phyloP scores from a whole-genome alignment of 1,140 invertebrate species.

The Nomia melanderi region DNA sequence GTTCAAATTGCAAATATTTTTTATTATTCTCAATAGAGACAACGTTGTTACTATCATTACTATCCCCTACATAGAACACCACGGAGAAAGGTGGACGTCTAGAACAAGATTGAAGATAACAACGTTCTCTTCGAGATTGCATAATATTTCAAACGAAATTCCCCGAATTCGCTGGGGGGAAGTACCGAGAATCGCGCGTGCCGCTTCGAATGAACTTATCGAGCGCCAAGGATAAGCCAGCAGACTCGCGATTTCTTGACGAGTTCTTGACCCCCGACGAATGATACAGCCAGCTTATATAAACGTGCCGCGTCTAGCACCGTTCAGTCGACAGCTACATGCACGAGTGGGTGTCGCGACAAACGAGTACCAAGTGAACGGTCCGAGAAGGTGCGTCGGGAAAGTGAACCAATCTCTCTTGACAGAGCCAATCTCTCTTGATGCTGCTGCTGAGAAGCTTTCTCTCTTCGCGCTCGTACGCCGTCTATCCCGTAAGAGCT shows the following conservation, averaged over 20 bases:
- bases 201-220: neutral
- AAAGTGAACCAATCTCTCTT: conserved; percentile 29
- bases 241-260: neutral
- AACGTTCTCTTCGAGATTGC: neutral
- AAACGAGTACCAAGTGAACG: neutral
- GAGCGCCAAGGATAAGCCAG: neutral
- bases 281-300: conserved; percentile 53
- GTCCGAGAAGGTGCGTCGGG: neutral
- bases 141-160: neutral
- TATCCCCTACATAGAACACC: no score
- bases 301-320: conserved; percentile 34
- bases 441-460: conserved; percentile 56
- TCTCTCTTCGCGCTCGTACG: conserved; percentile 51
- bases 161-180: neutral
- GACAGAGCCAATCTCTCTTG: no score
- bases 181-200: neutral
- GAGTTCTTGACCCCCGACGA: conserved; percentile 42
- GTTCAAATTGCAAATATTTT: no score
- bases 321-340: conserved; percentile 13
- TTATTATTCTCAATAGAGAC: no score
- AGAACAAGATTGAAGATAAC: no score
- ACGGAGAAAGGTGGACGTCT: no score
- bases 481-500: conserved; percentile 56
- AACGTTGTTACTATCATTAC: no score
- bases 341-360: neutral